These are phyloP conservation scores for Synchiropus splendidus DNA, from an alignment of 2,113 vertebrate species.

Conservation along the genomic window DNA sequence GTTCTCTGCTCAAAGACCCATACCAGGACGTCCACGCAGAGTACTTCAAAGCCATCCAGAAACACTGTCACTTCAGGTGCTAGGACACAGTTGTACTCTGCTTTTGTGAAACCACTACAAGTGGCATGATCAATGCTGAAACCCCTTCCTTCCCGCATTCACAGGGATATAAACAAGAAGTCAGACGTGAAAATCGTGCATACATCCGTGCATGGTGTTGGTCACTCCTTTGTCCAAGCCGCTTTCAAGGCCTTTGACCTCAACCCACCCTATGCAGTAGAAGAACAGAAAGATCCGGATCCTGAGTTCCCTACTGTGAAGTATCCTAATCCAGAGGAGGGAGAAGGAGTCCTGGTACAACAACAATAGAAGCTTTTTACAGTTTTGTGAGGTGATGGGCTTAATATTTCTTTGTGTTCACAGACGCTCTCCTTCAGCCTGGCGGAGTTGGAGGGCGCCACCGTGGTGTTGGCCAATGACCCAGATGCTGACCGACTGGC, in stretches of 20 bases:
- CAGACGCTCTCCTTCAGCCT: conserved; percentile 89
- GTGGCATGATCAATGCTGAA: conserved; percentile 2
- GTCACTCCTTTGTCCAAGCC: conserved; percentile 83
- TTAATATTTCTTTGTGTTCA: conserved; percentile 35
- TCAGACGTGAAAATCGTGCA: conserved; percentile 86
- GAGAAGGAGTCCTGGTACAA: conserved; percentile 87
- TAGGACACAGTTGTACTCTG: not conserved
- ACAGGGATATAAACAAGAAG: conserved; percentile 80
- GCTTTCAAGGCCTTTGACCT: conserved; percentile 87
- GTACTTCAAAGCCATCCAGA: conserved; percentile 84
- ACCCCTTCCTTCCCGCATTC: conserved; percentile 4
- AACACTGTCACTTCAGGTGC: conserved; percentile 89
- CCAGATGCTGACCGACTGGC: conserved; percentile 94
- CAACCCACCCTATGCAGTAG: conserved; percentile 81
- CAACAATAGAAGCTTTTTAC: not conserved
- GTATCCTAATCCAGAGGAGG: conserved; percentile 96
- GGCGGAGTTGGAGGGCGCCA: conserved; percentile 81
- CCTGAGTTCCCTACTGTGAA: conserved; percentile 93
- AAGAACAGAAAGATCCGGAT: conserved; percentile 89
- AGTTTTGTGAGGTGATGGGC: not conserved
- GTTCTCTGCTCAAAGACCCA: conserved; percentile 73
- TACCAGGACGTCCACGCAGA: conserved; percentile 66
- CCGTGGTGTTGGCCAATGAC: conserved; percentile 87
- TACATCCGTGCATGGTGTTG: conserved; percentile 92
- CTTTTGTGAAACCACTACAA: not conserved